Conservation (phyloP, 2,797 vertebrate species). For the Nasua narica region DNA sequence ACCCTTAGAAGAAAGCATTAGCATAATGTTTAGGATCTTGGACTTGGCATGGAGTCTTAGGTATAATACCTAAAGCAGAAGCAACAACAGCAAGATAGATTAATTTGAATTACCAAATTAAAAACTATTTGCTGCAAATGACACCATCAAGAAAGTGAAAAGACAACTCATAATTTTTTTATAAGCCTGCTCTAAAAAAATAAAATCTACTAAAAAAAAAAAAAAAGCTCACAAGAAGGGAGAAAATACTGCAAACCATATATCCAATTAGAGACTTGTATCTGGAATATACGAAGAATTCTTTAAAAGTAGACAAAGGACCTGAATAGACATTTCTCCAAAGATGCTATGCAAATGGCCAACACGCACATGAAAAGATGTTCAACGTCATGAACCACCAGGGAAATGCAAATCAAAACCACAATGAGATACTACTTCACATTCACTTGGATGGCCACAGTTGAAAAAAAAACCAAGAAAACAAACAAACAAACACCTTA, state of each 20-base stretch:
- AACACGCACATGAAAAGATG: neutral
- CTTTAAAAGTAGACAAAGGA: neutral
- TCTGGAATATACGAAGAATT: neutral
- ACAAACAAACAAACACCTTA: neutral
- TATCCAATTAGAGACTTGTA: neutral
- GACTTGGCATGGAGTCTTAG: neutral
- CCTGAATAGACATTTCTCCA: neutral
- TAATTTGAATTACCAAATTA: neutral
- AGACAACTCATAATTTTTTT: neutral
- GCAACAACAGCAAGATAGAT: neutral
- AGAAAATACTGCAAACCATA: neutral
- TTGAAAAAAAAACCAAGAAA: neutral
- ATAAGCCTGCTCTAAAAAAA: neutral
- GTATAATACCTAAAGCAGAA: neutral
- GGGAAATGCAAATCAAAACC: neutral
- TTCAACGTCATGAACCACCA: neutral
- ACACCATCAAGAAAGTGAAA: neutral
- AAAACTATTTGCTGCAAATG: neutral
- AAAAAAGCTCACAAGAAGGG: neutral
- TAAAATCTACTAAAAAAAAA: neutral
- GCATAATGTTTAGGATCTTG: neutral
- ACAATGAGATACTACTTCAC: neutral
- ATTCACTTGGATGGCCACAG: neutral
- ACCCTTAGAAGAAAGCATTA: neutral
- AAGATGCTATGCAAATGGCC: neutral